Evolutionary conservation across 2,888 invertebrate species (phyloP).

Genomic region (Cantharis flavilabris): DNA sequence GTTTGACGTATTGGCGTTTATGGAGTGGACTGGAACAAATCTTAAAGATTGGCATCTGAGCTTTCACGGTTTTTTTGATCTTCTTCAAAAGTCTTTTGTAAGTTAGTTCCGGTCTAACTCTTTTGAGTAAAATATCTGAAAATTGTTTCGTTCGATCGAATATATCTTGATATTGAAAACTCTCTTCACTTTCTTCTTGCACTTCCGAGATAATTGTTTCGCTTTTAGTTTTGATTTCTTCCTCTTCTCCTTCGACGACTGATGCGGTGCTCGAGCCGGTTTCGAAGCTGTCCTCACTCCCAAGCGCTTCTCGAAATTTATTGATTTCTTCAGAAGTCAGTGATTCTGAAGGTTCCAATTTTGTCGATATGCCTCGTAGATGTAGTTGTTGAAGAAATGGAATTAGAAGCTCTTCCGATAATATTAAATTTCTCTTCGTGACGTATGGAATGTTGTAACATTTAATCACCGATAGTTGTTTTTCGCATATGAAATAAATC

Average conservation of each 20-base stretch:
- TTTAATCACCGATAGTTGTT: constrained; percentile 7
- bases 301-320: not conserved
- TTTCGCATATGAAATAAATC: constrained; percentile 20
- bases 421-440: constrained; percentile 13
- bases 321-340: not conserved
- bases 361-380: constrained; percentile 1
- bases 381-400: constrained; percentile 15
- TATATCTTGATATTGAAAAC: not conserved
- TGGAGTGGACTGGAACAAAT: constrained; percentile 32
- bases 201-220: not conserved
- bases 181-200: not conserved
- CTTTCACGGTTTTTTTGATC: constrained; percentile 17
- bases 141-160: not conserved
- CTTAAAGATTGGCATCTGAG: constrained; percentile 29
- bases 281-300: not conserved
- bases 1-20: constrained; percentile 29
- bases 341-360: not conserved
- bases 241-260: not conserved
- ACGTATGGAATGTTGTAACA: constrained; percentile 17
- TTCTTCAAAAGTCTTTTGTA: constrained; percentile 2
- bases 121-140: not conserved
- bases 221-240: not conserved
- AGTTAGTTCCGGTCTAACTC: not conserved
- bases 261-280: not conserved
- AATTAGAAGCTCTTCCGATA: constrained; percentile 14